Conservation (phyloP, 2,888 invertebrate species). For the Caradrina clavipalpis region DNA sequence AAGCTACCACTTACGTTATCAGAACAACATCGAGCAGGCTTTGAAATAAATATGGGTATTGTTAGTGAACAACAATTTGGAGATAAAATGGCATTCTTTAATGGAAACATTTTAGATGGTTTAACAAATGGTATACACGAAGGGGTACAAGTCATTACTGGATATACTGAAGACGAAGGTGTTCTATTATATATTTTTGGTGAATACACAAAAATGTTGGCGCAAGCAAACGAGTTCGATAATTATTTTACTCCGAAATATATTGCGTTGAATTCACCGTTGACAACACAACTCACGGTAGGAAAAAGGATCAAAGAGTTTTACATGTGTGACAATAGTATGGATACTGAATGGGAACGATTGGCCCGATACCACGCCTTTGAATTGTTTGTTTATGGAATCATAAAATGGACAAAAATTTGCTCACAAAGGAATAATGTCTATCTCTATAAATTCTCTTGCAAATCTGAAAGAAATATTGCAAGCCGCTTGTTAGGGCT, state of each 20-base stretch:
- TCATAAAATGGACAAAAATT: constrained; percentile 64
- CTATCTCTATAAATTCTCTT: constrained; percentile 73
- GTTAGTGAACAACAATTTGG: constrained; percentile 72
- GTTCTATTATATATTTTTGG: constrained; percentile 37
- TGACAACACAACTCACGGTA: constrained; percentile 64
- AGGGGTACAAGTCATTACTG: constrained; percentile 92
- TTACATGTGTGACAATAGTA: constrained; percentile 61
- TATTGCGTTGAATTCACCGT: constrained; percentile 46
- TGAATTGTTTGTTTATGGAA: constrained; percentile 62
- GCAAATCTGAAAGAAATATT: constrained; percentile 71
- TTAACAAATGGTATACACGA: constrained; percentile 82
- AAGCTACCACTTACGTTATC: constrained; percentile 59
- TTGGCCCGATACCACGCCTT: constrained; percentile 61
- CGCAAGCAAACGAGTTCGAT: constrained; percentile 58
- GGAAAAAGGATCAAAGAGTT: constrained; percentile 65
- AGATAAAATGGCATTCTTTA: constrained; percentile 66
- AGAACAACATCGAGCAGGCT: constrained; percentile 51
- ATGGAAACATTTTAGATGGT: constrained; percentile 70
- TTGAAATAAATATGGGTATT: constrained; percentile 58
- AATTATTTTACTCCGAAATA: constrained; percentile 65
- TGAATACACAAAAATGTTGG: constrained; percentile 50
- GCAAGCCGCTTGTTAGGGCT: constrained; percentile 46
- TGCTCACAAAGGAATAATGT: constrained; percentile 60
- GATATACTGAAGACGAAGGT: constrained; percentile 93
- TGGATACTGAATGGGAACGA: constrained; percentile 56